A percentile compares a stretch with the other conserved stretches of the same genome.
Conservation (phyloP, 64 coral and sea anemone species). For the Montipora efflorescens region DNA sequence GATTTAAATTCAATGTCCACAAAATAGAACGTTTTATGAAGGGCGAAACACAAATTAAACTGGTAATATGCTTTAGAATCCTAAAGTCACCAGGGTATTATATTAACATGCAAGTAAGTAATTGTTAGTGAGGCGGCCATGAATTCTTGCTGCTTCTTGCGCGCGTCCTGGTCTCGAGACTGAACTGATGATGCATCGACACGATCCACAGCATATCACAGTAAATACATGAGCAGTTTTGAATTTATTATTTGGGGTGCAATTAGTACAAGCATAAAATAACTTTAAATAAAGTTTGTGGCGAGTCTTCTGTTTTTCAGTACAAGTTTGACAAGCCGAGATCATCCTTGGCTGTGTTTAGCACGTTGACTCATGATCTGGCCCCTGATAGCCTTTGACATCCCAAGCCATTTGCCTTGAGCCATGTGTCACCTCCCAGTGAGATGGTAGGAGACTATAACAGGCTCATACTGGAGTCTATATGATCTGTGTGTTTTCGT, state of each 20-base stretch:
- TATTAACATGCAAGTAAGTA: too few relatives aligned
- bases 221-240: neutral
- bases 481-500: neutral
- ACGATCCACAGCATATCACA: neutral
- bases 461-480: neutral
- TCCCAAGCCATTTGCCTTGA: neutral
- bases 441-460: neutral
- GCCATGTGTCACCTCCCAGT: neutral
- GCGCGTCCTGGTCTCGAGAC: neutral
- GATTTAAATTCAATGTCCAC: too few relatives aligned
- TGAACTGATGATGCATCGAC: neutral
- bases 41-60: too few relatives aligned
- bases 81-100: too few relatives aligned
- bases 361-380: neutral
- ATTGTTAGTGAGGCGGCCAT: too few relatives aligned
- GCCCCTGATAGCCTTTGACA: neutral
- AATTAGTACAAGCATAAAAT: neutral
- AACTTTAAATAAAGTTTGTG: neutral
- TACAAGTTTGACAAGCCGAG: neutral
- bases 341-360: neutral
- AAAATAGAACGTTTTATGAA: too few relatives aligned
- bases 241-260: neutral
- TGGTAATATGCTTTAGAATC: too few relatives aligned
- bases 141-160: neutral
- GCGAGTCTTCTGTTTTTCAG: neutral